Base-by-base conservation (phyloP, 2,113 vertebrate species). In the Athene noctua region DNA sequence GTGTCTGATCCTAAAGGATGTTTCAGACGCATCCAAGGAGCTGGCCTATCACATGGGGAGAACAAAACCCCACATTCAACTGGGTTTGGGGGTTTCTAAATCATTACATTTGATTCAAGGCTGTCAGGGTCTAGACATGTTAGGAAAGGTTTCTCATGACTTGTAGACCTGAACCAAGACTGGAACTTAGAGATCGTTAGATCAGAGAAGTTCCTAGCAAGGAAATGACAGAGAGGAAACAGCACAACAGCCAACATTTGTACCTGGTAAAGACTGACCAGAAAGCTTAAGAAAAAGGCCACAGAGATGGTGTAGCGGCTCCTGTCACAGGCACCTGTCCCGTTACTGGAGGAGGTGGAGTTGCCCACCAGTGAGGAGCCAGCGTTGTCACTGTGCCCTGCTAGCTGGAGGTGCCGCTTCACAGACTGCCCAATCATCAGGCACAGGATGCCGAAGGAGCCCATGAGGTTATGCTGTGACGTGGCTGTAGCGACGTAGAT, bases 191-290 rank as follows among this genome's bases (percentile, higher is more conserved):
- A 73, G 27, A 32, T 11, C 46, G 58, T 49, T 2, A 66, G 25
- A 54, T 67, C 42, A 46, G 30, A 61, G 32, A 68, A 79, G 29
- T n/a, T 61, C 52, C 59, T 8, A 42, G 34, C n/a, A 23, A 15
- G 17, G 17, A 61, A 92, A 82, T n/a, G 63, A 80, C 9, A 63
- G 42, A 82, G 40, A 46, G 40, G 44, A 30, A 96, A 79, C 11
- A 68, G 36, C 59, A 40, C 16, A 20, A 27, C 15, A 26, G 36
- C 0, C 2, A 86, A 65, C 8, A 3, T 20, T 20, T 1, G 25
- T 96, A 98, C 98, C 97, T 98, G 97, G 78, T 97, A 98, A 40
- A 98, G 55, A 3, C 97, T 96, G 0, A 97, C 97, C 80, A 98
- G 90, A 42, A 98, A 98, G 67, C 95, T 97, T 63, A 98, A 65